Evolutionary conservation across 2,888 invertebrate genomes (phyloP).

Genomic region (Eupithecia insigniata): DNA sequence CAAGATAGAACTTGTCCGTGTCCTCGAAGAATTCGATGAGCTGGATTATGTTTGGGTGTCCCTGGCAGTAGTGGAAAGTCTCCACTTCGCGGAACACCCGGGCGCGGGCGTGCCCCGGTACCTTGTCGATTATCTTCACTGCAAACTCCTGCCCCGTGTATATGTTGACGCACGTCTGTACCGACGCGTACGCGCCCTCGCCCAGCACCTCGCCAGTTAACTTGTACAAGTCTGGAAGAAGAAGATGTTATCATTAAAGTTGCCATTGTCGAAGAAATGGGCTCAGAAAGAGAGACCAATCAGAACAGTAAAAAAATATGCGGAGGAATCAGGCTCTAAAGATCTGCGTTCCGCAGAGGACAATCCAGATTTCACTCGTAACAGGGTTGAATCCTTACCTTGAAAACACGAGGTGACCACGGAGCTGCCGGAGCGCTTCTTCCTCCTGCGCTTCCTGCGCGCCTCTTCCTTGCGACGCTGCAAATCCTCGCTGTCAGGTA

Average conservation of each 20-base stretch:
- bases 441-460: constrained; percentile 93
- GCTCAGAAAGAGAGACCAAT: background rate
- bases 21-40: constrained; percentile 99
- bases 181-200: constrained; percentile 98
- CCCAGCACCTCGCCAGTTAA: constrained; percentile 98
- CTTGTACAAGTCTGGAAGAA: constrained; percentile 92
- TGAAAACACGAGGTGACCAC: constrained; percentile 95
- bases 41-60: constrained; percentile 98
- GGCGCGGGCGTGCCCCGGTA: constrained; percentile 96
- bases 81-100: constrained; percentile 99
- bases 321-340: background rate
- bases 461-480: constrained; percentile 94
- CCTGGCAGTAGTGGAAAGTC: constrained; percentile 99
- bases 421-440: constrained; percentile 95
- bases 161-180: constrained; percentile 95
- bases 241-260: background rate
- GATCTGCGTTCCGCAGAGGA: background rate
- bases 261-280: background rate
- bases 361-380: background rate
- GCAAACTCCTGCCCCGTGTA: constrained; percentile 97
- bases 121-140: constrained; percentile 98
- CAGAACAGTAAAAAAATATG: background rate
- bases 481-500: constrained; percentile 86
- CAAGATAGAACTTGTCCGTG: constrained; percentile 97
- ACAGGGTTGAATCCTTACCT: constrained; percentile 78